Conservation (phyloP, 2,797 vertebrate species). For the Mus caroli region DNA sequence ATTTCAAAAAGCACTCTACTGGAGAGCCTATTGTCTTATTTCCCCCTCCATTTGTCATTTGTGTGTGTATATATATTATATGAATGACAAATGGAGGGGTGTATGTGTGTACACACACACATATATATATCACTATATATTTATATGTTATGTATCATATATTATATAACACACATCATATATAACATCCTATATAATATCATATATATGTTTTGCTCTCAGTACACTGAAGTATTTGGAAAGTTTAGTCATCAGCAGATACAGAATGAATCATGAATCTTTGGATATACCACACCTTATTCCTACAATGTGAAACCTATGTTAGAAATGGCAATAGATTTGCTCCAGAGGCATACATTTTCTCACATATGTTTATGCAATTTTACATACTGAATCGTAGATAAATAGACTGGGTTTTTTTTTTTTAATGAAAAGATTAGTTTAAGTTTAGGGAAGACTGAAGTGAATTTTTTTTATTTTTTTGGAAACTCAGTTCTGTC, state of each 20-base stretch:
- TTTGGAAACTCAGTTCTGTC: neutral
- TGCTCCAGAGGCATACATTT: neutral
- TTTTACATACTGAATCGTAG: neutral
- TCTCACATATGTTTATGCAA: neutral
- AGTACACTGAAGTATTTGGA: slow-evolving; percentile 75
- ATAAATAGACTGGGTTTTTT: neutral
- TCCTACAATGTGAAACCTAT: neutral
- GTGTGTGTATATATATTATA: too few relatives aligned
- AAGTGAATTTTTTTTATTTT: neutral
- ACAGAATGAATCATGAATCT: slow-evolving; percentile 71
- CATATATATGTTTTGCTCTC: slow-evolving; percentile 73
- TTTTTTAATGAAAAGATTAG: neutral
- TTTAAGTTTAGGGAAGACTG: slow-evolving; percentile 3
- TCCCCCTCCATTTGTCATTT: neutral
- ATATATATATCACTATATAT: too few relatives aligned
- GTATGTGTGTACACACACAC: too few relatives aligned
- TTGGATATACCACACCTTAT: neutral
- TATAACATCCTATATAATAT: neutral
- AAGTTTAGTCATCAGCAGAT: slow-evolving; percentile 82
- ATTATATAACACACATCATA: neutral
- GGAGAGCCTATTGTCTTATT: neutral
- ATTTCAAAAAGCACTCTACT: neutral
- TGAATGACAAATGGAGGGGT: too few relatives aligned
- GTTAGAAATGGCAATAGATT: slow-evolving; percentile 7
- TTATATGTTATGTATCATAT: neutral